phyloP scores from a whole-genome alignment of 2,888 invertebrate genomes.

The Amiota minor region DNA sequence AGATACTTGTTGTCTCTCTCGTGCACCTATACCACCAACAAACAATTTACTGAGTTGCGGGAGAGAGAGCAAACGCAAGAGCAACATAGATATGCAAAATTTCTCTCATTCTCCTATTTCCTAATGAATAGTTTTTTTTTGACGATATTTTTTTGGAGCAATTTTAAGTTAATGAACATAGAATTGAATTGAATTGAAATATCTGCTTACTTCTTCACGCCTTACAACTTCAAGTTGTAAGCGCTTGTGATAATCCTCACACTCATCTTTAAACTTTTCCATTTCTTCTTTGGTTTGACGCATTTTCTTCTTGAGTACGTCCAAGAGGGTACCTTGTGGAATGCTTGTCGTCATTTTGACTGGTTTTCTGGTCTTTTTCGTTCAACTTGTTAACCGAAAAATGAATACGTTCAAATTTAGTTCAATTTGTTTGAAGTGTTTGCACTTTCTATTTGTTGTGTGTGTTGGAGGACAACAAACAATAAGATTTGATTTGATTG shows the following conservation, averaged over 20 bases:
- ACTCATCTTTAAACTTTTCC: slow-evolving; percentile 98
- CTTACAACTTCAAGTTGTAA: slow-evolving; percentile 96
- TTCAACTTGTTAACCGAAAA: slow-evolving; percentile 46
- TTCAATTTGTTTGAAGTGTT: slow-evolving; percentile 41
- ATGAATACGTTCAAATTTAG: slow-evolving; percentile 49
- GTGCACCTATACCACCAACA: slow-evolving; percentile 3
- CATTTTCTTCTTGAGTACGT: slow-evolving; percentile 99
- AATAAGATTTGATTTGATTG: slow-evolving; percentile 27
- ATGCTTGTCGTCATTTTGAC: slow-evolving; percentile 86
- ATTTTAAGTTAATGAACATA: neutral
- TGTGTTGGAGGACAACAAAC: slow-evolving; percentile 42
- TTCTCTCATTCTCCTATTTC: slow-evolving; percentile 28
- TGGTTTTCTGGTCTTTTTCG: slow-evolving; percentile 49
- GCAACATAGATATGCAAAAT: slow-evolving; percentile 44
- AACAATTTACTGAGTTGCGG: neutral
- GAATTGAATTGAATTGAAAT: neutral
- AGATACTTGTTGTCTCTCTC: slow-evolving; percentile 16
- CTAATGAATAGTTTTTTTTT: slow-evolving; percentile 41
- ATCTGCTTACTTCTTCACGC: slow-evolving; percentile 94
- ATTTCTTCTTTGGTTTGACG: slow-evolving; percentile 98
- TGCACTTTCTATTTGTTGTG: slow-evolving; percentile 49
- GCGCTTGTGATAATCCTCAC: slow-evolving; percentile 95
- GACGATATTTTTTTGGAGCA: slow-evolving; percentile 2
- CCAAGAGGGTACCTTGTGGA: slow-evolving; percentile 94
- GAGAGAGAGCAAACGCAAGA: slow-evolving; percentile 7